These are phyloP conservation scores for Lasioglossum lativentre DNA, from an alignment of 2,888 invertebrate genomes.

Conservation along the genomic window DNA sequence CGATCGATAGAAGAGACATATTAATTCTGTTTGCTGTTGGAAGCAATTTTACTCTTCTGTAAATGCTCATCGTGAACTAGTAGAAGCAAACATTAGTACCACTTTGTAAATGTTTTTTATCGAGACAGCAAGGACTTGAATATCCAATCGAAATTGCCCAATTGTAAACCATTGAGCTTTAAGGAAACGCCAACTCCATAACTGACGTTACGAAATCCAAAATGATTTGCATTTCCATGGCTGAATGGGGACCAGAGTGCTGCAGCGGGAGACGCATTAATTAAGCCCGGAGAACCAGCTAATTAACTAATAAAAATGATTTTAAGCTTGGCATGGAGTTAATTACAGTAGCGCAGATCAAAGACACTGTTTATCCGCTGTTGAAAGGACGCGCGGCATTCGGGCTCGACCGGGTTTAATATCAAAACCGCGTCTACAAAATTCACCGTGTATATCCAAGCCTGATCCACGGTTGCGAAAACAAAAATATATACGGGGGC, in stretches of 20 bases:
- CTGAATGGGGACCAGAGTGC: background rate
- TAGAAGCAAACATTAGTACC: too few species aligned
- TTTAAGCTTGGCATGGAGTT: background rate
- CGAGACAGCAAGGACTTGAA: background rate
- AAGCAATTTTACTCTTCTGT: too few species aligned
- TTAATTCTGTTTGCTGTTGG: too few species aligned
- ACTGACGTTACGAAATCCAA: background rate
- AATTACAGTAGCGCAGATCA: background rate
- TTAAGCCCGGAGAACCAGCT: background rate
- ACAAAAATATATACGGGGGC: background rate
- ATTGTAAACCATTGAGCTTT: background rate
- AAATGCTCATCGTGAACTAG: too few species aligned
- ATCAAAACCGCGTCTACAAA: slow-evolving; percentile 5
- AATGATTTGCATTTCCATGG: background rate
- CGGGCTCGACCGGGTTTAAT: background rate
- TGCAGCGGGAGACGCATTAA: background rate
- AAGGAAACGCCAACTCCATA: background rate
- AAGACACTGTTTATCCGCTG: slow-evolving; percentile 8
- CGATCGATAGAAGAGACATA: too few species aligned
- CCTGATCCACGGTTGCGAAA: background rate
- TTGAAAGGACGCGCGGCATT: background rate
- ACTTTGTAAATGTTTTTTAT: background rate
- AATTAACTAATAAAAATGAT: background rate
- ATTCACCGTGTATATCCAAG: background rate
- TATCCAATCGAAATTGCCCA: too few species aligned